These are phyloP conservation scores for Mactra quadrangularis DNA, from an alignment of 1,140 invertebrate species.

Conservation along the genomic window DNA sequence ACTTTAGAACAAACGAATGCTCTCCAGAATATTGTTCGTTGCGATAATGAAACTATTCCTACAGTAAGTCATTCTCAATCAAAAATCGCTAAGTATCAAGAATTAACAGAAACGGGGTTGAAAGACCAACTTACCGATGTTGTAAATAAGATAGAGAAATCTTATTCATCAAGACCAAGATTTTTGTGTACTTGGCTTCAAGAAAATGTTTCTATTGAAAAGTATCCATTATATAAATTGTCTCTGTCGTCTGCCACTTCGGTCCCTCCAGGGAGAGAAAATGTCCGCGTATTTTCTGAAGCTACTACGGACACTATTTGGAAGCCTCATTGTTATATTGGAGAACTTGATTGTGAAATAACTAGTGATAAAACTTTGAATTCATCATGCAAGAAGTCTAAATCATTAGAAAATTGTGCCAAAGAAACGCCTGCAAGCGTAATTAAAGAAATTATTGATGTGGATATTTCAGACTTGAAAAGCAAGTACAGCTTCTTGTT, in stretches of 20 bases:
- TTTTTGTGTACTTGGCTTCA: slow-evolving; percentile 15
- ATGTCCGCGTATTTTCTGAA: background rate
- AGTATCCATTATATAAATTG: background rate
- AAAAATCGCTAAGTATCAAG: no score
- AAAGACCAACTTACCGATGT: no score
- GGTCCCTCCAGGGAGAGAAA: background rate
- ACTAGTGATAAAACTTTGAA: background rate
- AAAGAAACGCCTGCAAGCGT: background rate
- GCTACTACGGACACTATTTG: background rate
- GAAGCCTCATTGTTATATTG: background rate
- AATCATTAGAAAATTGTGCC: background rate
- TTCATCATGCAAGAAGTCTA: background rate
- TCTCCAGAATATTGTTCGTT: no score
- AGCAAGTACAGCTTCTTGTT: slow-evolving; percentile 8
- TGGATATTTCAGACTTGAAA: slow-evolving; percentile 12
- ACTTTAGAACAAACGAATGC: no score
- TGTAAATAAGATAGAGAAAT: no score
- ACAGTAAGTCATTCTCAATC: no score
- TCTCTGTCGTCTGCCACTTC: background rate
- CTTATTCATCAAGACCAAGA: background rate
- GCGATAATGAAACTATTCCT: no score
- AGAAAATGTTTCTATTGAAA: background rate
- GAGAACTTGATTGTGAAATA: background rate
- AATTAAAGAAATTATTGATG: background rate
- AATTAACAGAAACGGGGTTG: no score